A percentile compares a stretch with the other conserved stretches of the same genome.
Evolutionary conservation across 2,113 vertebrate species (phyloP).

Genomic region (Prunella fulvescens): DNA sequence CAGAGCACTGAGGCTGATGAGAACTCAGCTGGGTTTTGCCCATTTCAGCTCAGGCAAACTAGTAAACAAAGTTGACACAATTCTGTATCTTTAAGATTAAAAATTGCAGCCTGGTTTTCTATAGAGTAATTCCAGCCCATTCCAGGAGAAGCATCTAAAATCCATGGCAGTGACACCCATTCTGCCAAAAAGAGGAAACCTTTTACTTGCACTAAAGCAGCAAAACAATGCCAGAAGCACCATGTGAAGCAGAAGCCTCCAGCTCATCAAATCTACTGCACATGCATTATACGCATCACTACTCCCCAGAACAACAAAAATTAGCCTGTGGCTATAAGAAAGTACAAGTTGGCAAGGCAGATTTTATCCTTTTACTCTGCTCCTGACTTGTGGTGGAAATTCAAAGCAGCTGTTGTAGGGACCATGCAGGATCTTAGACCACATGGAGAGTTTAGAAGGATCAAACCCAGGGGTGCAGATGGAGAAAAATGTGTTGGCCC

Average conservation of each 20-base stretch:
- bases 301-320: background rate
- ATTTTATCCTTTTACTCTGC: background rate
- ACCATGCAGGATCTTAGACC: background rate
- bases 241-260: background rate
- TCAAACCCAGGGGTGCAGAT: background rate
- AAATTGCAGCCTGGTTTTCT: background rate
- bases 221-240: background rate
- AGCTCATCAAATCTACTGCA: background rate
- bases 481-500: background rate
- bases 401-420: background rate
- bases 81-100: background rate
- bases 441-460: background rate
- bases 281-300: background rate
- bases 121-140: background rate
- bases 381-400: background rate
- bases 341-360: background rate
- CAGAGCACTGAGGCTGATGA: background rate
- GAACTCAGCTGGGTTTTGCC: background rate
- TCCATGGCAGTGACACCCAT: fast-evolving
- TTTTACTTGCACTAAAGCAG: background rate
- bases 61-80: background rate
- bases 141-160: background rate
- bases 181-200: background rate
- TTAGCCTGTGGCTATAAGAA: background rate
- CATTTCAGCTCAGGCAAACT: background rate